phyloP scores from a whole-genome alignment of 1,140 invertebrate genomes.

The Drosophila pachea region DNA sequence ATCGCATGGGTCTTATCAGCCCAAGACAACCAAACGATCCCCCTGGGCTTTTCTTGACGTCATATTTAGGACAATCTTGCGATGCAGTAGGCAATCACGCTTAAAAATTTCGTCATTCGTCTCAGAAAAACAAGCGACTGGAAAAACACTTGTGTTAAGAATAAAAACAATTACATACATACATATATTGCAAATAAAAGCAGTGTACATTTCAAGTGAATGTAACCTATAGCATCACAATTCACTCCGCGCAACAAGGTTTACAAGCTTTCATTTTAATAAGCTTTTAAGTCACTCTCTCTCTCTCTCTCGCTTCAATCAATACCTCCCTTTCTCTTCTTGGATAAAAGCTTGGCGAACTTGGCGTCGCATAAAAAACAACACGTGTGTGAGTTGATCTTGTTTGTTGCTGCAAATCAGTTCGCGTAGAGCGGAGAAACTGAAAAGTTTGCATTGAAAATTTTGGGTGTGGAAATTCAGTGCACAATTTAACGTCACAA shows the following conservation, averaged over 20 bases:
- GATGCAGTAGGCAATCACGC: slow-evolving; percentile 39
- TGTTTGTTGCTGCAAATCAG: slow-evolving; percentile 4
- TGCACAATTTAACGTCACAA: slow-evolving; percentile 25
- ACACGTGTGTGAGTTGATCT: slow-evolving; percentile 40
- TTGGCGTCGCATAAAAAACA: slow-evolving; percentile 7
- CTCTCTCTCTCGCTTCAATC: slow-evolving; percentile 13
- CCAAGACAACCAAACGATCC: slow-evolving; percentile 40
- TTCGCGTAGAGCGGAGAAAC: slow-evolving; percentile 22
- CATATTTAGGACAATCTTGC: slow-evolving; percentile 29
- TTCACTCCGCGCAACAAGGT: slow-evolving; percentile 14
- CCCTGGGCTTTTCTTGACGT: slow-evolving; percentile 52
- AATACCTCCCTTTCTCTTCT: slow-evolving; percentile 1
- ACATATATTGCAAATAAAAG: neutral
- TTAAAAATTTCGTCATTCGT: slow-evolving; percentile 56
- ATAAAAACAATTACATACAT: slow-evolving; percentile 2
- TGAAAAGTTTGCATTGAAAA: slow-evolving; percentile 31
- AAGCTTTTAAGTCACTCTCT: slow-evolving; percentile 46
- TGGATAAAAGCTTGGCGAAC: slow-evolving; percentile 47
- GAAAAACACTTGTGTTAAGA: slow-evolving; percentile 40
- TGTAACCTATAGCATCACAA: neutral
- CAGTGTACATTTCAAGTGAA: neutral
- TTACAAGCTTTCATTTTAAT: slow-evolving; percentile 26
- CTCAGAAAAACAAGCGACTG: neutral
- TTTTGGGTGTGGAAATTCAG: slow-evolving; percentile 8
- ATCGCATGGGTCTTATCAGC: slow-evolving; percentile 46